These are phyloP conservation scores for Anguilla anguilla DNA, from an alignment of 2,797 vertebrate species.

Conservation along the genomic window DNA sequence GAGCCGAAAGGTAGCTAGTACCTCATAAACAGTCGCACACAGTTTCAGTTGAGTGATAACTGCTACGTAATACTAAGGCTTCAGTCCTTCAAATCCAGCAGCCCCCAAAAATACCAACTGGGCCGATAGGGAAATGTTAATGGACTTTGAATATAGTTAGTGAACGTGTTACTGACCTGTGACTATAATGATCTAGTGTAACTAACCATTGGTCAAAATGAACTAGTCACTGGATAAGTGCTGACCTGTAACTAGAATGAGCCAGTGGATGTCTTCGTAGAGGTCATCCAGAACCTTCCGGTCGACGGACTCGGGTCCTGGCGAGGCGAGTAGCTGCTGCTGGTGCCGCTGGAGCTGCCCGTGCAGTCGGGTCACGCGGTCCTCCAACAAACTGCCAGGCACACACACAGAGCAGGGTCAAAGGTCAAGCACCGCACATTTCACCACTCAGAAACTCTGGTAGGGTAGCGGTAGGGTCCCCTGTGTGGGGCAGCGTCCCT, in stretches of 20 bases:
- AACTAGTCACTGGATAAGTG: conserved; percentile 17
- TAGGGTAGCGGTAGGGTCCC: too few relatives aligned
- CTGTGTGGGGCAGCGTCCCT: not conserved
- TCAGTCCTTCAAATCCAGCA: not conserved
- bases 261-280: conserved; percentile 99
- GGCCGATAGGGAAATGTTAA: not conserved
- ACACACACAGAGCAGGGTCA: not conserved
- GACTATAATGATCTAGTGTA: conserved; percentile 16
- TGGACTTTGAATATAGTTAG: not conserved
- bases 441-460: not conserved
- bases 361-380: conserved; percentile 92
- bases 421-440: not conserved
- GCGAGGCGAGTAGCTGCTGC: conserved; percentile 89
- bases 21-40: not conserved
- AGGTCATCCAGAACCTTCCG: conserved; percentile 93
- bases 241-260: conserved; percentile 97
- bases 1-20: not conserved
- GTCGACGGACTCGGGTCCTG: conserved; percentile 80
- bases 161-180: not conserved
- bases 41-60: not conserved
- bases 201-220: conserved; percentile 39
- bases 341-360: conserved; percentile 95
- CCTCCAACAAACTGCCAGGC: conserved; percentile 88
- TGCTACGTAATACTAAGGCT: not conserved
- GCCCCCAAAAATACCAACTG: not conserved